These are phyloP conservation scores for Jordanella pulchra DNA, from an alignment of 2,797 vertebrate species.

Conservation along the genomic window DNA sequence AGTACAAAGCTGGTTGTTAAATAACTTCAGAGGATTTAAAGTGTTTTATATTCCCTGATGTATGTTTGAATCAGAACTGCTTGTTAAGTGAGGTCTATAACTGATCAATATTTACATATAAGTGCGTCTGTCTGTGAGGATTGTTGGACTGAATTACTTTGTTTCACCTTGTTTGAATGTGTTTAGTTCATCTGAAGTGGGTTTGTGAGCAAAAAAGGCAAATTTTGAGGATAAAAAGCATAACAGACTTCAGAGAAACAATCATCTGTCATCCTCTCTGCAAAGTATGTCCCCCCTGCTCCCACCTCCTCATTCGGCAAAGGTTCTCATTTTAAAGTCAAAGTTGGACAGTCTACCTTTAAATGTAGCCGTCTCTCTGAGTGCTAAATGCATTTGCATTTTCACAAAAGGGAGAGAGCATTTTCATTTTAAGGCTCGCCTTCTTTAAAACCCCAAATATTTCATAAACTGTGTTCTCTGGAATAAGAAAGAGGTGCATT, in stretches of 20 bases:
- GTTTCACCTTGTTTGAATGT: constrained; percentile 23
- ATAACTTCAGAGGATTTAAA: no score
- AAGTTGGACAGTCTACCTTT: constrained; percentile 35
- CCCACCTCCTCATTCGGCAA: neutral
- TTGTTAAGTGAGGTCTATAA: neutral
- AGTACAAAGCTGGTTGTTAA: no score
- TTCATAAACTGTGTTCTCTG: constrained; percentile 25
- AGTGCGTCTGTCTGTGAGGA: constrained; percentile 8
- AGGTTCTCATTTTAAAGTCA: constrained; percentile 33
- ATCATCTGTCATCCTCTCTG: constrained; percentile 27
- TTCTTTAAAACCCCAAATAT: constrained; percentile 28
- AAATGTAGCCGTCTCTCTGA: constrained; percentile 13
- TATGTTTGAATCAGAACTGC: rapidly evolving
- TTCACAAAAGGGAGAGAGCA: constrained; percentile 19
- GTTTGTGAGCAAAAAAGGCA: constrained; percentile 25
- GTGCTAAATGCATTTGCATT: constrained; percentile 31
- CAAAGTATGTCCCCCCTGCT: constrained; percentile 5
- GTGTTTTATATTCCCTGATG: neutral
- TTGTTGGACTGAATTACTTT: constrained; percentile 5
- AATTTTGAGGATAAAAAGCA: constrained; percentile 10
- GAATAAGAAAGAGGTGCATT: constrained; percentile 15
- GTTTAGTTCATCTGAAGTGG: constrained; percentile 23
- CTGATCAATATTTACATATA: neutral
- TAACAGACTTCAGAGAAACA: constrained; percentile 30
- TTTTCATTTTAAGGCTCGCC: constrained; percentile 26